Percentiles rank a stretch among this genome's conserved stretches.
phyloP scores from a whole-genome alignment of 2,888 invertebrate species.

The Julus scandinavius region DNA sequence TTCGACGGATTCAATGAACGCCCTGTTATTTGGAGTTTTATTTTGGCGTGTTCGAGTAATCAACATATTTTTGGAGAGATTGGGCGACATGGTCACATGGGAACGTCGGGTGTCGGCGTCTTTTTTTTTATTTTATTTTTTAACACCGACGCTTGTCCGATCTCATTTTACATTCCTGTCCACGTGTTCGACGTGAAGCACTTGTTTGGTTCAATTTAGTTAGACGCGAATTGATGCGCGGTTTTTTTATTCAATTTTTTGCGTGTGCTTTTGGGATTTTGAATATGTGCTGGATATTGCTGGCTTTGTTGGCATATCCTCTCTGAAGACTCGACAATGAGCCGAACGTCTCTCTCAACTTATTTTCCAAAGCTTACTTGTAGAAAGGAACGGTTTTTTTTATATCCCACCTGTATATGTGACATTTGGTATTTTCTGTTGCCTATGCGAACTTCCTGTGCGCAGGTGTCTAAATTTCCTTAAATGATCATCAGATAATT shows the following conservation, averaged over 20 bases:
- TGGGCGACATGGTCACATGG: background rate
- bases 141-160: background rate
- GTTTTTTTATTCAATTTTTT: constrained; percentile 35
- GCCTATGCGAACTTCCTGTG: background rate
- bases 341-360: background rate
- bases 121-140: background rate
- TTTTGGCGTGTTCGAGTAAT: background rate
- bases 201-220: constrained; percentile 33
- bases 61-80: constrained; percentile 11
- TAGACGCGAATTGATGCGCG: constrained; percentile 29
- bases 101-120: background rate
- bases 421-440: background rate
- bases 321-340: constrained; percentile 4
- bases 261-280: background rate
- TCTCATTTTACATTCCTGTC: background rate
- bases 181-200: background rate
- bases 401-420: background rate
- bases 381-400: background rate
- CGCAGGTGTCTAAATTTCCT: background rate
- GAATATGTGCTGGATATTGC: constrained; percentile 13
- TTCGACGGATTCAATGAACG: too few species aligned
- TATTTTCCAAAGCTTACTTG: background rate
- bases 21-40: too few species aligned
- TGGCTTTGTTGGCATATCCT: background rate
- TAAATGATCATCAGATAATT: too few species aligned